Evolutionary conservation across 2,797 vertebrate genomes (phyloP), one percentile per base, ranked within the genome.

Genomic region (Cygnus olor): DNA sequence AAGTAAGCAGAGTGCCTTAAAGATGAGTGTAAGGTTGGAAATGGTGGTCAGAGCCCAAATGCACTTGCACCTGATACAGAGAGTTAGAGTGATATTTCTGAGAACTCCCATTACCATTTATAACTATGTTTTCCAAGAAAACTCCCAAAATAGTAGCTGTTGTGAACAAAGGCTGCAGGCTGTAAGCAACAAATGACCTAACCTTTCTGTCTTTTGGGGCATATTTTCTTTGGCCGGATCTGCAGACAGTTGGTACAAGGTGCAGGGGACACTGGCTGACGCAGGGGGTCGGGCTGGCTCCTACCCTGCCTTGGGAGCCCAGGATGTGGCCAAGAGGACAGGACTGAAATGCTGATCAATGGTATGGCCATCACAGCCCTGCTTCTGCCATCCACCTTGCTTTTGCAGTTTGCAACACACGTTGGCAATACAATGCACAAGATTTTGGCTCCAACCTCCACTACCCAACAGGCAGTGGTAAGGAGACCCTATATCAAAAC

Each of bases 91-190:
- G 66, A 30, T 93, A 73, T 87, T 97, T 97, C 91, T 86, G 63
- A 66, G 95, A 97, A 96, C 80, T 95, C 47, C 82, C 49, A 32
- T 95, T 80, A 68, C 73, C 0, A 0, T 79, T 94, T 81, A 88
- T 91, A 92, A 68, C 76, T 20, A 19, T 0, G 1, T 91, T 80
- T 97, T 95, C 93, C 95, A 93, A 95, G 96, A 95, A 95, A 93
- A 89, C 45, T 94, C 90, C 71, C 88, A 68, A 53, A 36, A 82
- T 32, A 93, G 93, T 51, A 18, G 2, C 83, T 0, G 0, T 72
- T 0, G 0, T 9, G 30, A 87, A 66, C 86, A 87, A 94, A 85
- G 91, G 38, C 74, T 38, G 44, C 57, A 47, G 74, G 57, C 78
- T 80, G 3, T n/a, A 65, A 92, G 80, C 65, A 68, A 72, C 65